Evolutionary conservation across 1,140 invertebrate genomes (phyloP), one percentile per base, ranked within the genome.

Genomic region (Tachypleus tridentatus): DNA sequence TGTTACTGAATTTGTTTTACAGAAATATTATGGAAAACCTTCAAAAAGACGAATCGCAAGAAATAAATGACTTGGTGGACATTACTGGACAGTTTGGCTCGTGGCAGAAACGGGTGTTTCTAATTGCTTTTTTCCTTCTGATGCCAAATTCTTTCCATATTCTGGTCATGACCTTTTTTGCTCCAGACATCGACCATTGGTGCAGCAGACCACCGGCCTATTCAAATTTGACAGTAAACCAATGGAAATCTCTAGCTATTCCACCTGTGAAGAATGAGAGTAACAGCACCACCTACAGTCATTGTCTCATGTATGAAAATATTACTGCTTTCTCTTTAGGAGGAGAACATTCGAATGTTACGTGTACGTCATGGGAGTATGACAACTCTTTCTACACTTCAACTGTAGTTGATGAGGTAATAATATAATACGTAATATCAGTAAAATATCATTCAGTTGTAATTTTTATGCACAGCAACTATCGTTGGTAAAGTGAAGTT

Each of bases 331-430:
- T 2, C 56, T 5, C 4, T 57, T 6, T 7, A 57, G 56, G 47
- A 57, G 47, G 10, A 10, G 47, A 57, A 57, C 56, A 5, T 5
- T 4, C n/a, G 4, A 6, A 57, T 70, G 69, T 54, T 4, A 63
- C 4, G 10, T 64, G 29, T 29, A 29, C 29, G 29, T 29, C 29
- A 7, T 71, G 69, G 69, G 5, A 11, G 47, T 71, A 66, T 53
- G 61, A 70, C 62, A 66, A 60, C 29, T 54, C 61, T 11, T 57
- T 61, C 3, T 71, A 66, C 58, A 53, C 61, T 10, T 68, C 69
- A n/a, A 71, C 70, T 4, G 64, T 69, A 5, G 65, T 71, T 7
- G 49, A 50, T 10, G 64, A 68, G 51, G 63, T 64, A 29, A 29
- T 29, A 29, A 29, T 29, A 29, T 29, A 29, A 29, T 1, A 29